Percentiles rank a stretch among this genome's conserved stretches.
Conservation (phyloP, 1,140 invertebrate genomes). For the Drosophila punjabiensis region DNA sequence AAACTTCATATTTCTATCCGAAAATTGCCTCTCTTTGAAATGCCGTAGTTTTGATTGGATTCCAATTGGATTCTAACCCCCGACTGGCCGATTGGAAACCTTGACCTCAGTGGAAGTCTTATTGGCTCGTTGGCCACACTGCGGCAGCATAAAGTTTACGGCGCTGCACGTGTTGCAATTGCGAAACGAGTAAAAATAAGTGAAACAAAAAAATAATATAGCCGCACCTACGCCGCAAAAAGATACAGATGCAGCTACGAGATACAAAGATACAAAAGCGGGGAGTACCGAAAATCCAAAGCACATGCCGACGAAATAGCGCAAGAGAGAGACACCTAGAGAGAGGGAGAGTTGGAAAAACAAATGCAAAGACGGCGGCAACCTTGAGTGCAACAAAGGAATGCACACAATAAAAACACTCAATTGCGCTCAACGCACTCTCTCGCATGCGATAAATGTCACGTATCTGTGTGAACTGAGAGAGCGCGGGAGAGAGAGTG, state of each 20-base stretch:
- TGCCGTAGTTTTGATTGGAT: conserved; percentile 6
- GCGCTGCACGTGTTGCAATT: conserved; percentile 51
- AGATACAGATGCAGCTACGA: conserved; percentile 34
- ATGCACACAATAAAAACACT: conserved; percentile 26
- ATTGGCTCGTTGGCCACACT: conserved; percentile 39
- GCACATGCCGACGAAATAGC: conserved; percentile 42
- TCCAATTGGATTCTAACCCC: conserved; percentile 25
- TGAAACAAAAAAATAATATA: neutral
- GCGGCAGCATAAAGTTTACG: conserved; percentile 24
- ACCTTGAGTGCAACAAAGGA: conserved; percentile 56
- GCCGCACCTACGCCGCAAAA: conserved; percentile 50
- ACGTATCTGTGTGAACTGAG: conserved; percentile 62
- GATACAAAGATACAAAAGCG: conserved; percentile 21
- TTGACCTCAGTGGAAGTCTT: conserved; percentile 37
- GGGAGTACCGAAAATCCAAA: conserved; percentile 27
- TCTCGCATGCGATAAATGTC: conserved; percentile 75
- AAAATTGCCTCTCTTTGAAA: neutral
- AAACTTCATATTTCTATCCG: neutral
- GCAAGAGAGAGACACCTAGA: neutral
- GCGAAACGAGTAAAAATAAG: conserved; percentile 6
- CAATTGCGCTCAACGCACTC: conserved; percentile 12
- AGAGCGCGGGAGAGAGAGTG: neutral
- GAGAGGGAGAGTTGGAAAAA: conserved; percentile 28
- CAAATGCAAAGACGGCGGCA: conserved; percentile 53
- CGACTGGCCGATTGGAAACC: conserved; percentile 20